Evolutionary conservation across 2,888 invertebrate genomes (phyloP).

Genomic region (Notocelia uddmanniana): DNA sequence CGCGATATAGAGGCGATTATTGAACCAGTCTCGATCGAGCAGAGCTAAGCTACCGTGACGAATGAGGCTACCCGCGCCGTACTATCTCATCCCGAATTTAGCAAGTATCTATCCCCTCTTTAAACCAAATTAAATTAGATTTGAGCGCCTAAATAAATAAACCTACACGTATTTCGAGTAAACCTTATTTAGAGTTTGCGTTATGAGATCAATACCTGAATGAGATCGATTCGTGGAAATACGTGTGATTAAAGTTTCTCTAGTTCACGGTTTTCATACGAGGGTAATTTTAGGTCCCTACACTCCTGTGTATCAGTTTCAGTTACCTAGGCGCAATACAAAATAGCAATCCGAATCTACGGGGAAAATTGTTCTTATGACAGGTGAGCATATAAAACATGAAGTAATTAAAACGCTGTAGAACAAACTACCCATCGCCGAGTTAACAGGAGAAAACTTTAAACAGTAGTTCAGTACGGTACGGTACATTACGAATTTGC

Average conservation of each 20-base stretch:
- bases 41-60: slow-evolving; percentile 54
- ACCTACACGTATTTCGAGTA: slow-evolving; percentile 20
- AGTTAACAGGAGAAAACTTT: no score
- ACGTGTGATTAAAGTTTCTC: background rate
- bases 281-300: no score
- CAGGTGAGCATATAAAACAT: no score
- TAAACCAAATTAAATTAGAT: slow-evolving; percentile 45
- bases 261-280: background rate
- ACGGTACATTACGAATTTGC: no score
- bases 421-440: no score
- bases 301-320: no score
- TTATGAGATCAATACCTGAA: background rate
- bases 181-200: slow-evolving; percentile 43
- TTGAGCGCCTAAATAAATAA: slow-evolving; percentile 48
- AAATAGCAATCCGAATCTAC: no score
- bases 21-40: slow-evolving; percentile 62
- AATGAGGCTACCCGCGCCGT: slow-evolving; percentile 58
- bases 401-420: no score
- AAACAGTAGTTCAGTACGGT: no score
- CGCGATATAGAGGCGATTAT: slow-evolving; percentile 66
- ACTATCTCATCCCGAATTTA: slow-evolving; percentile 23
- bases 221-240: background rate
- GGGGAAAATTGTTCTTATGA: no score
- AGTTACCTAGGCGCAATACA: no score
- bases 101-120: slow-evolving; percentile 12